Percentiles rank a stretch among this genome's conserved stretches.
Conservation (phyloP, 37 sponge, comb jelly and placozoan genomes). For the Diacarnus erythraeanus region DNA sequence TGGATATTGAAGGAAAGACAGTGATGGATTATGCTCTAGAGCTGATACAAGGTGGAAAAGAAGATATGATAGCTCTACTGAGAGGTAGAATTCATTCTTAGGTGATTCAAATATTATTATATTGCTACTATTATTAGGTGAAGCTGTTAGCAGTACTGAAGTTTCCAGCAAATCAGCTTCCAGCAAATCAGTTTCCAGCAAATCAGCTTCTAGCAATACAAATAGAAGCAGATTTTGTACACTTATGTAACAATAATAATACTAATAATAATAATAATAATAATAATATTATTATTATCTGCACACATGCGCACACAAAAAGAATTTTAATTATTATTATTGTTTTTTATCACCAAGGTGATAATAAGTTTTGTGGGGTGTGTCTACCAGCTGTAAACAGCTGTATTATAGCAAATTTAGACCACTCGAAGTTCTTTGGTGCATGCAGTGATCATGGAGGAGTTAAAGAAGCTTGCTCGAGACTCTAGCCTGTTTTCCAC, state of each 20-base stretch:
- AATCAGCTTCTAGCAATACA: not conserved
- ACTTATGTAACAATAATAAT: not conserved
- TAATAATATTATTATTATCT: no score
- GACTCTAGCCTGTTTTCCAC: constrained; percentile 65
- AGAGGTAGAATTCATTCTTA: not conserved
- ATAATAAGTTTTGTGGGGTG: no score
- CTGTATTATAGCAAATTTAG: not conserved
- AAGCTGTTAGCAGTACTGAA: not conserved
- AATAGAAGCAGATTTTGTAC: not conserved
- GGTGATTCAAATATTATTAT: not conserved
- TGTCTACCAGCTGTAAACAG: no score
- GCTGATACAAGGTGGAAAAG: not conserved
- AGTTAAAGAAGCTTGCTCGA: constrained; percentile 10
- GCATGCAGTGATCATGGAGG: no score
- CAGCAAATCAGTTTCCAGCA: not conserved
- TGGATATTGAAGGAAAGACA: constrained; percentile 48
- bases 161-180: not conserved
- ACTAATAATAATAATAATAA: no score
- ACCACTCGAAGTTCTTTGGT: no score
- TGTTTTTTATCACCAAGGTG: not conserved
- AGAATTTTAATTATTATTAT: no score
- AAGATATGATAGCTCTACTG: constrained; percentile 17
- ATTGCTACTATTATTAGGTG: not conserved
- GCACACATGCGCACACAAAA: not conserved
- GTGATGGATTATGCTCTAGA: constrained; percentile 28